A percentile compares a stretch with the other conserved stretches of the same genome.
These are phyloP conservation scores for Psittacula cyanocephala DNA, from an alignment of 2,113 vertebrate species.

Conservation along the genomic window DNA sequence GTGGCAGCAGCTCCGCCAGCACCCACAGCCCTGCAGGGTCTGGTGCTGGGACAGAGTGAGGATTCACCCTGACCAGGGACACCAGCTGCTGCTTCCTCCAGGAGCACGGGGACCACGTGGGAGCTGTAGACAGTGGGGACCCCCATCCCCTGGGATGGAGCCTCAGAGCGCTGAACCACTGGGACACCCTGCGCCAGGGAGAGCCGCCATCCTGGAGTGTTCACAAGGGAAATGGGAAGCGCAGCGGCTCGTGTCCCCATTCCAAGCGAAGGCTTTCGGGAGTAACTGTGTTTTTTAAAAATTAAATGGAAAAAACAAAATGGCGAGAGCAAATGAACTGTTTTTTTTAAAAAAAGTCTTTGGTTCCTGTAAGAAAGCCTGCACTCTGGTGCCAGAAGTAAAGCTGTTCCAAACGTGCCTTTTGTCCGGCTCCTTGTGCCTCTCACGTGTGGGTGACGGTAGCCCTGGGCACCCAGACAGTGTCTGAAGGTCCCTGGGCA, in stretches of 20 bases:
- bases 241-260: neutral
- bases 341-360: slow-evolving; percentile 20
- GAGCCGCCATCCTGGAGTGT: neutral
- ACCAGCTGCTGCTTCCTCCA: neutral
- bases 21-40: neutral
- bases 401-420: neutral
- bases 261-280: slow-evolving; percentile 13
- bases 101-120: neutral
- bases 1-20: neutral
- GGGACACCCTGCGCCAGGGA: neutral
- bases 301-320: slow-evolving; percentile 12
- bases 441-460: accelerated
- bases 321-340: neutral
- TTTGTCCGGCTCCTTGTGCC: neutral
- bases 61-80: neutral
- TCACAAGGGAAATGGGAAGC: neutral
- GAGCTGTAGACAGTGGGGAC: neutral
- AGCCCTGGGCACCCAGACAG: neutral
- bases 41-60: neutral
- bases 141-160: neutral
- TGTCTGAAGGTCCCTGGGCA: neutral
- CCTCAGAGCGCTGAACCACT: neutral
- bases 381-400: neutral
- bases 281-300: neutral
- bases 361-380: slow-evolving; percentile 8